Conservation (phyloP, 2,888 invertebrate species). For the Zygothrica quintamaculata region DNA sequence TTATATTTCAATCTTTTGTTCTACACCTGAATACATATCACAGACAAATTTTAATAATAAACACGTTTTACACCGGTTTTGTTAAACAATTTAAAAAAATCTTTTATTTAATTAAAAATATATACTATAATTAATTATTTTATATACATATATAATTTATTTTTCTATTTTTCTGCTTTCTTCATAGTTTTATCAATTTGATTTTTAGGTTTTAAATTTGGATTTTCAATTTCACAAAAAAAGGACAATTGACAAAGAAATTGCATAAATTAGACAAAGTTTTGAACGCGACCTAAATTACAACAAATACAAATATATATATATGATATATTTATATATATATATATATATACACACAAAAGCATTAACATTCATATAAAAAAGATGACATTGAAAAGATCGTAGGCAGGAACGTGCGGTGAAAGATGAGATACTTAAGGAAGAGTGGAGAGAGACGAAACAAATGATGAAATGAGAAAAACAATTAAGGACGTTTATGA, state of each 20-base stretch:
- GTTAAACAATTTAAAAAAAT: conserved; percentile 39
- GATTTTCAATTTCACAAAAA: conserved; percentile 30
- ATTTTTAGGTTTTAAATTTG: conserved; percentile 10
- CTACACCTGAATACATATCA: conserved; percentile 61
- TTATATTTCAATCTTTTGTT: conserved; percentile 35
- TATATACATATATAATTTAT: not conserved
- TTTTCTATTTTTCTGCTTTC: too few relatives aligned
- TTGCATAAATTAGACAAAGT: conserved; percentile 31
- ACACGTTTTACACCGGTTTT: conserved; percentile 62
- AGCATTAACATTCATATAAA: conserved; percentile 62
- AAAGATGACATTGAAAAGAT: conserved; percentile 82
- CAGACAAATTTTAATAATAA: conserved; percentile 55
- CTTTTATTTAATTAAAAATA: conserved; percentile 22
- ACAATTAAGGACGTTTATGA: conserved; percentile 68
- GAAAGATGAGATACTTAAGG: conserved; percentile 57
- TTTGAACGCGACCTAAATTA: conserved; percentile 67
- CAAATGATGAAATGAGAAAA: conserved; percentile 44
- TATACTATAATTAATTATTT: not conserved
- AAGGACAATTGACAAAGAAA: conserved; percentile 32
- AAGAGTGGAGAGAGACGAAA: conserved; percentile 17
- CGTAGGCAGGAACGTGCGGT: conserved; percentile 85
- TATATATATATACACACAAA: conserved; percentile 28
- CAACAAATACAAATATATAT: conserved; percentile 63
- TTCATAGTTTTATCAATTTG: not conserved
- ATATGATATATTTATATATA: conserved; percentile 53